phyloP scores from a whole-genome alignment of 2,888 invertebrate genomes.

The Papilio protenor region DNA sequence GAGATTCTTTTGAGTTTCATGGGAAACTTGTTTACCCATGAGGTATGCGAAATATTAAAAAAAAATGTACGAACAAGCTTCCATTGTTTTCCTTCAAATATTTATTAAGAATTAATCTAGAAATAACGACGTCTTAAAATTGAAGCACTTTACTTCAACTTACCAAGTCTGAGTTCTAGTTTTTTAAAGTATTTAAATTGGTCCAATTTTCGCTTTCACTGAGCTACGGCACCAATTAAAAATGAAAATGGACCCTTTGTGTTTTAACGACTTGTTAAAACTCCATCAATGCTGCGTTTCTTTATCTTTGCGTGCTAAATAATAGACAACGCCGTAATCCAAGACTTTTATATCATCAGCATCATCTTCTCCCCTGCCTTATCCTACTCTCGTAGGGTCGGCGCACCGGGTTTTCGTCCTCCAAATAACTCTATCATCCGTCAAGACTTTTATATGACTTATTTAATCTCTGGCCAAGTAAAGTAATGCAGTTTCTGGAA shows the following conservation, averaged over 20 bases:
- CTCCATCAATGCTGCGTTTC: conserved; percentile 29
- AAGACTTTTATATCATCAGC: neutral
- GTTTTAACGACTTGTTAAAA: conserved; percentile 32
- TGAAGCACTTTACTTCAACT: neutral
- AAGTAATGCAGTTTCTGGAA: neutral
- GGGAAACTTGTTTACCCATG: neutral
- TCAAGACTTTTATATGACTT: neutral
- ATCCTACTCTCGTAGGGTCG: too few relatives aligned
- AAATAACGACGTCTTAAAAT: neutral
- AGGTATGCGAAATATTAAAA: neutral
- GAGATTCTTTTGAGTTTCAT: neutral
- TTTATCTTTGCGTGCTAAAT: neutral
- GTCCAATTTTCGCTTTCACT: conserved; percentile 35
- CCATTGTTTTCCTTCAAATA: too few relatives aligned
- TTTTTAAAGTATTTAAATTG: conserved; percentile 35
- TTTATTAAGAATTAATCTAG: neutral
- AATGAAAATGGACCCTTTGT: conserved; percentile 35
- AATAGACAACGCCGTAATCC: neutral
- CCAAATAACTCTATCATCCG: too few relatives aligned
- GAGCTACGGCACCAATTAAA: conserved; percentile 35
- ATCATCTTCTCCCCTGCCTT: too few relatives aligned
- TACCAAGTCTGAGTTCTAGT: conserved; percentile 26
- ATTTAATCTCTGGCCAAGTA: too few relatives aligned
- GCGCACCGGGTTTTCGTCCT: too few relatives aligned
- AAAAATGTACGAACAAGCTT: neutral